Evolutionary conservation across 2,113 vertebrate species (phyloP), one percentile per base, ranked within the genome.

Genomic region (Calonectris borealis): DNA sequence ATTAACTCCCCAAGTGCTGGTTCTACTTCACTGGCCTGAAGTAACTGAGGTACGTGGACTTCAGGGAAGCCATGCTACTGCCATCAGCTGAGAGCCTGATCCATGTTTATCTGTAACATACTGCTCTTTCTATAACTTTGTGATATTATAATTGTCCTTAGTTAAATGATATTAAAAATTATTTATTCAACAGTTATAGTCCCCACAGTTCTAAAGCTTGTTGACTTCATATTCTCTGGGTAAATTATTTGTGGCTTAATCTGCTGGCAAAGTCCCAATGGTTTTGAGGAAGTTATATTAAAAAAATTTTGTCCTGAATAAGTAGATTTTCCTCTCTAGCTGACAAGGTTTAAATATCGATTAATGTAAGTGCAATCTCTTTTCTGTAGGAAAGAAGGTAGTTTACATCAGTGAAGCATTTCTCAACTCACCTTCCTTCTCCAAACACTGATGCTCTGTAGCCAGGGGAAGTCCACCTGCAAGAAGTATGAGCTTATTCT

Each of bases 131-230:
- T 27, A 1, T 69, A 64, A 48, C 64, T 86, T 71, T 83, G n/a
- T 82, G 81, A 71, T 73, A 70, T 85, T 82, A 36, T 86, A 86
- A 83, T 88, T 83, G 48, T 36, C 68, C 62, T 90, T 27, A 77
- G 60, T 78, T 68, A 93, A 95, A 93, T 80, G 11, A 86, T 89
- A 78, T 77, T 81, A 51, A 90, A 62, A 88, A 92, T 92, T 16
- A 82, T 82, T 96, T 94, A 91, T 91, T 96, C 95, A 93, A 32
- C 61, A 72, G 58, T 82, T 94, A 54, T 78, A 57, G 73, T 95
- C 95, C 94, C 88, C 88, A 96, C 95, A 88, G 83, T 82, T 95
- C 60, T 85, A 91, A 70, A 93, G n/a, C 46, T 93, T 83, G 77
- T 88, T 94, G 92, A 87, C 80, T 94, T 94, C 44, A 34, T 82